Base-by-base conservation (phyloP, 2,113 vertebrate species). In the Oxyura jamaicensis region DNA sequence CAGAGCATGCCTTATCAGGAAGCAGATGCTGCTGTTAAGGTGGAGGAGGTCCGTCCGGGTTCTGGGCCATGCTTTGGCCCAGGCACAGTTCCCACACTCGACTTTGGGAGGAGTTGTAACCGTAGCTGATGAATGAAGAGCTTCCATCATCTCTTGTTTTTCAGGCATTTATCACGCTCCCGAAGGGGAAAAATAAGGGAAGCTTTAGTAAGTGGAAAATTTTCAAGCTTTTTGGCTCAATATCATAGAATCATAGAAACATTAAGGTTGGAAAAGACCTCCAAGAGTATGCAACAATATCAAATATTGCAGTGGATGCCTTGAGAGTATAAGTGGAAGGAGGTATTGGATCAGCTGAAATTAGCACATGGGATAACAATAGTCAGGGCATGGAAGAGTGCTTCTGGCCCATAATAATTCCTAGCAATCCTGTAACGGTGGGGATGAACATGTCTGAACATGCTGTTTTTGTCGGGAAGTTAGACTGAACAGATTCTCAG, bases 11-110 rank as follows among this genome's bases (percentile, higher is more conserved):
- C 95, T 82, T 95, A 87, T 92, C 73, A 91, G 79, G 93, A 95
- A 96, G 94, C 93, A 97, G 95, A 97, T 96, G 88, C 78, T 92
- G 92, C 68, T 74, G 62, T 91, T 92, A 86, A 95, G 80, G 94
- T 93, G 95, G 93, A 95, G 93, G 96, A 96, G 92, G 67, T 80
- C 69, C 60, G 72, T 90, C 87, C 8, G 56, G 90, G 95, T 95
- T 85, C 52, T 17, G 67, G 93, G 86, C 76, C 75, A 35, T 0
- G 9, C 72, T 86, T 87, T 83, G 89, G 88, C 85, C 77, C 67
- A 63, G 58, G 50, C 4, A 2, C 0, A 0, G 44, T 93, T 96
- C 95, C 93, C 96, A 97, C 83, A 96, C 74, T 95, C 2, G 1
- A 1, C 42, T 84, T 95, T 58, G 84, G 86, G 77, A 96, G 77